A percentile compares a stretch with the other conserved stretches of the same genome.
Conservation (phyloP, 2,888 invertebrate species). For the Hanleya hanleyi region DNA sequence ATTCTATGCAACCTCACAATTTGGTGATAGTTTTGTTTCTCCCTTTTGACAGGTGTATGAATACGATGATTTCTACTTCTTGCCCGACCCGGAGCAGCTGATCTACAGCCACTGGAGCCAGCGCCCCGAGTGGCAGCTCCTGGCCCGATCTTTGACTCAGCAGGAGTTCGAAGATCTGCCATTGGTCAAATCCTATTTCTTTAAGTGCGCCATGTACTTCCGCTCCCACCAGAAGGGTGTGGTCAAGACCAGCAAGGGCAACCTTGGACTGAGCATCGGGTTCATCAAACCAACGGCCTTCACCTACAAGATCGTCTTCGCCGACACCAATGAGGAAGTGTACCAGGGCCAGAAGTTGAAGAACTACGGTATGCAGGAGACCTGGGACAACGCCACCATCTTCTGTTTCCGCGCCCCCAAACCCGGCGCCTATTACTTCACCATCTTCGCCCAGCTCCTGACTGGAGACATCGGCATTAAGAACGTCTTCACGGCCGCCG, state of each 20-base stretch:
- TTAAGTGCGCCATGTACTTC: conserved; percentile 72
- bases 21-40: no score
- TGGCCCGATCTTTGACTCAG: conserved; percentile 59
- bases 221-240: conserved; percentile 68
- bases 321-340: conserved; percentile 65
- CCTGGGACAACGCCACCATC: conserved; percentile 64
- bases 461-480: conserved; percentile 69
- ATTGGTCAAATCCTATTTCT: conserved; percentile 73
- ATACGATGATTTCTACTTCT: conserved; percentile 99
- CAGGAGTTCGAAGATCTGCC: conserved; percentile 73
- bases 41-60: conserved; percentile 89
- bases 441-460: conserved; percentile 71
- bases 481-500: conserved; percentile 72
- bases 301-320: conserved; percentile 71
- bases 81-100: conserved; percentile 90
- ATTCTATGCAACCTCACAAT: no score
- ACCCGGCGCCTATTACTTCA: conserved; percentile 70
- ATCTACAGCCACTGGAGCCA: conserved; percentile 73
- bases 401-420: conserved; percentile 69
- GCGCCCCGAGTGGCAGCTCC: conserved; percentile 70
- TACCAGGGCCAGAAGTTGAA: conserved; percentile 69
- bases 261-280: conserved; percentile 69
- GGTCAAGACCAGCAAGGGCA: conserved; percentile 67
- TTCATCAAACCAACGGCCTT: conserved; percentile 71
- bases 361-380: conserved; percentile 71